phyloP scores from a whole-genome alignment of 1,140 invertebrate species.

The Drosophila bocqueti region DNA sequence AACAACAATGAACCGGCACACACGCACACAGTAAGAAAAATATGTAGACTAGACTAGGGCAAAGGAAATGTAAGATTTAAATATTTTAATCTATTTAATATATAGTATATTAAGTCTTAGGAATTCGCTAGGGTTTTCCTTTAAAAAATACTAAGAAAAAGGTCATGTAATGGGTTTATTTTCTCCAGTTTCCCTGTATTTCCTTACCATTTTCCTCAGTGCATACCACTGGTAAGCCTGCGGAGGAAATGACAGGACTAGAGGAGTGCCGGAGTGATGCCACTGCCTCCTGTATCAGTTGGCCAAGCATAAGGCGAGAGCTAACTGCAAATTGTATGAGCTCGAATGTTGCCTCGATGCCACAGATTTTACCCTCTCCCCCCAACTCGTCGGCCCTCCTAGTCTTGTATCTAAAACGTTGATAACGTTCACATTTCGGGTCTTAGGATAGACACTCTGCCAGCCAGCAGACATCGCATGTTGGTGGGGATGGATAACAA shows the following conservation, averaged over 20 bases:
- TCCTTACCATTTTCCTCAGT: constrained; percentile 18
- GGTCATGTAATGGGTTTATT: accelerated
- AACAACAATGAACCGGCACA: constrained; percentile 66
- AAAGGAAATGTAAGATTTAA: neutral
- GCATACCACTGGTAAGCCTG: constrained; percentile 12
- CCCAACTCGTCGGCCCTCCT: neutral
- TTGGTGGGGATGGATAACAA: constrained; percentile 31
- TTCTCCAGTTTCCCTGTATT: neutral
- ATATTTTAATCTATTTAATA: neutral
- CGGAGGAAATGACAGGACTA: constrained; percentile 6
- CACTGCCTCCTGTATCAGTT: constrained; percentile 64
- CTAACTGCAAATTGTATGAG: constrained; percentile 80
- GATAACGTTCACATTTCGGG: constrained; percentile 67
- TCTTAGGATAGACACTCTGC: constrained; percentile 40
- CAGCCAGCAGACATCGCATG: constrained; percentile 11
- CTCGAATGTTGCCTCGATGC: constrained; percentile 65
- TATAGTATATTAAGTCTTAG: too few relatives aligned
- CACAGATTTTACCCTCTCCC: constrained; percentile 19
- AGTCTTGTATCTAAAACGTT: constrained; percentile 60
- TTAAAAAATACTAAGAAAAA: neutral
- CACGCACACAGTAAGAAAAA: constrained; percentile 32
- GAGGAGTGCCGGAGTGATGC: constrained; percentile 8
- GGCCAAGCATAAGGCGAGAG: constrained; percentile 68
- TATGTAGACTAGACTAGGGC: neutral
- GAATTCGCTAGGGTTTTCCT: neutral